These are phyloP conservation scores for Mayetiola destructor DNA, from an alignment of 2,888 invertebrate genomes.

Conservation along the genomic window DNA sequence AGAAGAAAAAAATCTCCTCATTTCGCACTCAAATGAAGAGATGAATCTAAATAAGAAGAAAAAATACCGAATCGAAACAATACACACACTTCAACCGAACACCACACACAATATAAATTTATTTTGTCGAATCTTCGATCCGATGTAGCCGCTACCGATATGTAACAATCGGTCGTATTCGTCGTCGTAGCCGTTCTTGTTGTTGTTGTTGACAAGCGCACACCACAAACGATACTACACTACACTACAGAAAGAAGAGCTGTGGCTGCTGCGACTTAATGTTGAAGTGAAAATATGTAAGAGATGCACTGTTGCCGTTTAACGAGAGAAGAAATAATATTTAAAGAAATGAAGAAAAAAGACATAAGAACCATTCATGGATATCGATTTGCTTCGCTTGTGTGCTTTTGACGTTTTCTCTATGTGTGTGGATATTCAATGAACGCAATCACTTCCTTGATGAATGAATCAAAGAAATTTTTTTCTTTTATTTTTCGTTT, in stretches of 20 bases:
- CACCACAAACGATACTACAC: neutral
- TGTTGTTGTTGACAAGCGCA: slow-evolving; percentile 9
- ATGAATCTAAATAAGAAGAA: neutral
- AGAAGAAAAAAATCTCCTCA: neutral
- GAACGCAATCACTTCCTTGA: neutral
- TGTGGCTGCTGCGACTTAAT: slow-evolving; percentile 11
- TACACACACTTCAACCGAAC: neutral
- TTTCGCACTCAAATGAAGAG: neutral
- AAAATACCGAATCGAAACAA: neutral
- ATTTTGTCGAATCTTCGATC: too few species aligned
- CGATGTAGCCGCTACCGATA: too few species aligned
- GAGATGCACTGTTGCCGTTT: slow-evolving; percentile 10
- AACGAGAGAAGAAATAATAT: too few species aligned
- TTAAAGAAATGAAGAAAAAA: too few species aligned
- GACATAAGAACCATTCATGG: slow-evolving; percentile 8
- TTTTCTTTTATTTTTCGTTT: neutral
- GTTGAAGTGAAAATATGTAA: slow-evolving; percentile 10
- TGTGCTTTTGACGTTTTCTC: slow-evolving; percentile 7
- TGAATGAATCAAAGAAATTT: neutral
- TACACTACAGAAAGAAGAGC: neutral
- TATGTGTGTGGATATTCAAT: neutral
- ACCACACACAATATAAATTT: neutral
- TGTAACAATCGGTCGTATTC: too few species aligned
- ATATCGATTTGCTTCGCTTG: neutral
- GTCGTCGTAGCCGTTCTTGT: slow-evolving; percentile 8